Base-by-base conservation (phyloP, 2,113 vertebrate species). In the Isurus oxyrinchus region DNA sequence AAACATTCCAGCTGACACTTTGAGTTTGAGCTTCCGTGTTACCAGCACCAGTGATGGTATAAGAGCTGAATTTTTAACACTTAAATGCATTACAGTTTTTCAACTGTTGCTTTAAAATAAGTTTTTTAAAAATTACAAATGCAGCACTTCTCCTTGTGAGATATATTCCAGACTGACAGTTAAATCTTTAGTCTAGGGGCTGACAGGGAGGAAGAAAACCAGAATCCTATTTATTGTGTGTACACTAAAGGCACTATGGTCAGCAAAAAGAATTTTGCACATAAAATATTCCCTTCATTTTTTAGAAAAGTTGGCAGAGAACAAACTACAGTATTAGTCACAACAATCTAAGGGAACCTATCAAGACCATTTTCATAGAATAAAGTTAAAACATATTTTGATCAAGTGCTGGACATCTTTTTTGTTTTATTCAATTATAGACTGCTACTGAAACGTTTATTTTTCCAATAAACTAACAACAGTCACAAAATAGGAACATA, bases 221-320 rank as follows among this genome's bases (percentile, higher is more conserved):
- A 66, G 57, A 16, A 63, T 91, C 13, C 0, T 66, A 63, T 23
- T 66, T 40, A 94, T 94, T 40, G 59, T n/a, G 31, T 63, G 59
- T 66, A 40, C 61, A n/a, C 35, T 94, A 11, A 61, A 63, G 2
- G 63, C n/a, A 5, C 59, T 67, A n/a, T 94, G 19, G 61, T 67
- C 93, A 94, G 93, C 35, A 94, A 94, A 63, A 94, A 67, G 63
- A 94, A 94, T 23, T 59, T 59, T 90, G 23, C 25, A 27, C 25
- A 27, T 19, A 88, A 55, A 27, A 84, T 55, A 55, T 88, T 88
- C 86, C 40, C 35, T 10, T 91, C 55, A 14, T 11, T 66, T 67
- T 94, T 61, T 13, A 94, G n/a, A 94, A 40, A 94, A 40, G 35
- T 66, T 66, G n/a, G n/a, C 19, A 44, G 61, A 94, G 93, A 40